These are phyloP conservation scores for Drosophila gunungcola DNA, from an alignment of 1,140 invertebrate genomes.

Conservation along the genomic window DNA sequence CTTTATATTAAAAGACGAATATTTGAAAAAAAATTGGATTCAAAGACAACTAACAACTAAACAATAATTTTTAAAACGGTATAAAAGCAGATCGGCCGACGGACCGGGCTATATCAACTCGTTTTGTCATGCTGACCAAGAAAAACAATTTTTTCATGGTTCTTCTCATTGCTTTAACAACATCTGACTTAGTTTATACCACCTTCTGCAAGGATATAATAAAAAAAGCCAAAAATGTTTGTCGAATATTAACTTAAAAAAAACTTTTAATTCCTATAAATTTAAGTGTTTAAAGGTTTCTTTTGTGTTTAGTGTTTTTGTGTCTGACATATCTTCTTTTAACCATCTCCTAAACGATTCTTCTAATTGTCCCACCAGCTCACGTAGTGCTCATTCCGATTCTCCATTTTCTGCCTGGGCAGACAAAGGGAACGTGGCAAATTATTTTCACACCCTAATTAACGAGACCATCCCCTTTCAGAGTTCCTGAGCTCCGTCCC, in stretches of 20 bases:
- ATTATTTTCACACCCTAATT: constrained; percentile 65
- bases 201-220: too few relatives aligned
- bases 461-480: constrained; percentile 12
- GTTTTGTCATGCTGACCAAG: too few relatives aligned
- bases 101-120: too few relatives aligned
- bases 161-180: too few relatives aligned
- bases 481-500: background rate
- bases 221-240: too few relatives aligned
- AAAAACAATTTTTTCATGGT: too few relatives aligned
- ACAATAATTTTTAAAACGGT: too few relatives aligned
- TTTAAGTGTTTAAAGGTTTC: background rate
- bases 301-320: background rate
- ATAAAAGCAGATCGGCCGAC: too few relatives aligned
- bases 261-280: background rate
- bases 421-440: constrained; percentile 45
- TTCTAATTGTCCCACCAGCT: constrained; percentile 37
- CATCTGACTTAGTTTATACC: too few relatives aligned
- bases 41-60: too few relatives aligned
- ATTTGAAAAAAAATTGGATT: too few relatives aligned
- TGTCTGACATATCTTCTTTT: constrained; percentile 1
- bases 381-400: constrained; percentile 31
- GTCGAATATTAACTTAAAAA: background rate
- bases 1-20: too few relatives aligned
- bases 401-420: constrained; percentile 32
- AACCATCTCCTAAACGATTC: constrained; percentile 3